Evolutionary conservation across 2,888 invertebrate species (phyloP).

Genomic region (Sarcophaga carnaria): DNA sequence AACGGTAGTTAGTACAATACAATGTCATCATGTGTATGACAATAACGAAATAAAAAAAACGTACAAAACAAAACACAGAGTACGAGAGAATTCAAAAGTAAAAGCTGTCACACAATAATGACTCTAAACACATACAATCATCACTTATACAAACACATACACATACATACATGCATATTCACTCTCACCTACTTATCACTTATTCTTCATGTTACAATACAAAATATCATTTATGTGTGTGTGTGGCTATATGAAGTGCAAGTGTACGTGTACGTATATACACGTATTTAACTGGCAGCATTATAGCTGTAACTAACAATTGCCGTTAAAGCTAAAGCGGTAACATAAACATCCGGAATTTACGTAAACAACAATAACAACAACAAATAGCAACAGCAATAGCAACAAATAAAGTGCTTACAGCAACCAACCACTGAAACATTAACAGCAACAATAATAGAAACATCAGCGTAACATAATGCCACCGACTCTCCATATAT

Average conservation of each 20-base stretch:
- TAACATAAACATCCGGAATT: slow-evolving; percentile 66
- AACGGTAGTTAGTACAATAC: slow-evolving; percentile 28
- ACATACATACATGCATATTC: neutral
- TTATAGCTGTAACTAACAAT: slow-evolving; percentile 31
- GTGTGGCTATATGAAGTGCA: neutral
- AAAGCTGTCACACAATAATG: slow-evolving; percentile 56
- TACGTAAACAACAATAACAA: slow-evolving; percentile 58
- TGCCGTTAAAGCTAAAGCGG: slow-evolving; percentile 57
- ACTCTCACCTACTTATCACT: slow-evolving; percentile 42
- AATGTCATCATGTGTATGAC: slow-evolving; percentile 44
- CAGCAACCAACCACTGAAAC: slow-evolving; percentile 47
- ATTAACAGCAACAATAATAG: slow-evolving; percentile 50
- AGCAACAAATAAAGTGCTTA: slow-evolving; percentile 29
- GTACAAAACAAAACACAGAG: neutral
- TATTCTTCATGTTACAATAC: slow-evolving; percentile 48
- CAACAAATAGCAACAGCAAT: slow-evolving; percentile 44
- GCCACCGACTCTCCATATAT: slow-evolving; percentile 20
- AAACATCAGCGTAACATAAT: slow-evolving; percentile 55
- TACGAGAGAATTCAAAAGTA: slow-evolving; percentile 39
- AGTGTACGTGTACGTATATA: neutral
- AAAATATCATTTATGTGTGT: slow-evolving; percentile 1
- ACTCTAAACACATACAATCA: slow-evolving; percentile 9
- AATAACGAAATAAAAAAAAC: slow-evolving; percentile 17
- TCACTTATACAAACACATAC: neutral
- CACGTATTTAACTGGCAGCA: slow-evolving; percentile 10